Evolutionary conservation across 2,113 vertebrate species (phyloP).

Genomic region (Aldabrachelys gigantea): DNA sequence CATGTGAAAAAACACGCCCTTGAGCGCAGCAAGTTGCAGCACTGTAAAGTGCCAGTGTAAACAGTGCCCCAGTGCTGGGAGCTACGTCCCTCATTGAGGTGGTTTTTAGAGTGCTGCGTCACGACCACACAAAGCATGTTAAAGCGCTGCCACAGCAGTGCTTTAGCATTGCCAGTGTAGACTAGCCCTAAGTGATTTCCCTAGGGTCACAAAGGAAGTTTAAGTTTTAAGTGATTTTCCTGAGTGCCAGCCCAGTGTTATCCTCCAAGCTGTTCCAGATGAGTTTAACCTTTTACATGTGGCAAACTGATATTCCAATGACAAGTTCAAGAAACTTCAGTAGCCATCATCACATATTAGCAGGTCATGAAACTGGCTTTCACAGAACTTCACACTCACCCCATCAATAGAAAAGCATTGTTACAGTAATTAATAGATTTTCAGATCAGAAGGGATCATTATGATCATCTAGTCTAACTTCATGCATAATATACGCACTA

Average conservation of each 20-base stretch:
- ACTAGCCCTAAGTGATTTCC: neutral
- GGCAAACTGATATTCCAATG: neutral
- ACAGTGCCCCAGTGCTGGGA: too few species aligned
- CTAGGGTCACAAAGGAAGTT: neutral
- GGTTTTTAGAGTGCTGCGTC: too few species aligned
- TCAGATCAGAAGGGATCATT: neutral
- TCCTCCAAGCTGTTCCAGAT: neutral
- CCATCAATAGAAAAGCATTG: neutral
- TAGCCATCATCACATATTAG: neutral
- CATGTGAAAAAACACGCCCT: too few species aligned
- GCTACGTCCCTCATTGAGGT: too few species aligned
- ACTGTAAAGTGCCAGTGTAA: too few species aligned
- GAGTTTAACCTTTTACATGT: neutral
- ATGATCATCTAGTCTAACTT: neutral
- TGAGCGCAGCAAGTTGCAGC: too few species aligned
- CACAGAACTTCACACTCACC: neutral
- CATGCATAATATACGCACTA: neutral
- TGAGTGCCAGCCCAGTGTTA: neutral
- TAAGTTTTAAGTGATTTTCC: neutral
- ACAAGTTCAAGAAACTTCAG: neutral
- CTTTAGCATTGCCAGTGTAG: too few species aligned
- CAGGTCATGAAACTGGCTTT: neutral
- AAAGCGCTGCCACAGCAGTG: too few species aligned
- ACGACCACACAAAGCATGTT: too few species aligned
- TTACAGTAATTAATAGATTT: neutral